phyloP scores from a whole-genome alignment of 2,888 invertebrate species.

The Callimorpha dominula region DNA sequence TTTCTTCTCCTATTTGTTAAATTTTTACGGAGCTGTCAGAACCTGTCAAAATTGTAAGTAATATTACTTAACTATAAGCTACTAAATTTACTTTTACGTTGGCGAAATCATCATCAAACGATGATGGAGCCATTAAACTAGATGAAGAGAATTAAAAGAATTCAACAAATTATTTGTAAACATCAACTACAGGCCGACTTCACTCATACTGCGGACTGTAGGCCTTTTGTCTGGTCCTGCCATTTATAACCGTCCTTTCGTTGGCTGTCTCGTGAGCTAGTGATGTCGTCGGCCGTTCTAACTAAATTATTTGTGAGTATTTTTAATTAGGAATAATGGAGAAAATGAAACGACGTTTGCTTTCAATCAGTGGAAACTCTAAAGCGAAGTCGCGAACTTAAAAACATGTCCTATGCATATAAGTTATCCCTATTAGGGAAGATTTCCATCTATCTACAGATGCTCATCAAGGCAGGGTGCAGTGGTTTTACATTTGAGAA shows the following conservation, averaged over 20 bases:
- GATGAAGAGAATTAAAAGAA: neutral
- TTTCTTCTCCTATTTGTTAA: neutral
- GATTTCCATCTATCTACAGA: too few species aligned
- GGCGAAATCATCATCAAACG: neutral
- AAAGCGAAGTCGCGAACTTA: too few species aligned
- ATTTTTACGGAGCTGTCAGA: neutral
- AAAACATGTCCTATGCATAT: too few species aligned
- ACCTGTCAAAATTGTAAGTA: neutral
- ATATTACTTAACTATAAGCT: neutral
- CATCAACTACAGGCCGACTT: neutral
- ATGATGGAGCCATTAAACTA: neutral
- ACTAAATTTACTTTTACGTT: neutral
- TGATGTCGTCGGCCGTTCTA: neutral
- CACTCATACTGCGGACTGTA: neutral
- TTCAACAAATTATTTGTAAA: neutral
- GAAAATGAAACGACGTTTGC: neutral
- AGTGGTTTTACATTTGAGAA: too few species aligned
- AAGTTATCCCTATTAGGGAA: too few species aligned
- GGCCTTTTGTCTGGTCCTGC: too few species aligned
- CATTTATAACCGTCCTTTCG: neutral
- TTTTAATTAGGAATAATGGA: neutral
- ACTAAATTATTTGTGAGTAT: neutral
- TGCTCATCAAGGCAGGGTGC: too few species aligned
- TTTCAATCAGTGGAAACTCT: too few species aligned
- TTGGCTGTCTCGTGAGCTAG: neutral